Evolutionary conservation across 2,113 vertebrate species (phyloP), one percentile per base, ranked within the genome.

Genomic region (Sprattus sprattus): DNA sequence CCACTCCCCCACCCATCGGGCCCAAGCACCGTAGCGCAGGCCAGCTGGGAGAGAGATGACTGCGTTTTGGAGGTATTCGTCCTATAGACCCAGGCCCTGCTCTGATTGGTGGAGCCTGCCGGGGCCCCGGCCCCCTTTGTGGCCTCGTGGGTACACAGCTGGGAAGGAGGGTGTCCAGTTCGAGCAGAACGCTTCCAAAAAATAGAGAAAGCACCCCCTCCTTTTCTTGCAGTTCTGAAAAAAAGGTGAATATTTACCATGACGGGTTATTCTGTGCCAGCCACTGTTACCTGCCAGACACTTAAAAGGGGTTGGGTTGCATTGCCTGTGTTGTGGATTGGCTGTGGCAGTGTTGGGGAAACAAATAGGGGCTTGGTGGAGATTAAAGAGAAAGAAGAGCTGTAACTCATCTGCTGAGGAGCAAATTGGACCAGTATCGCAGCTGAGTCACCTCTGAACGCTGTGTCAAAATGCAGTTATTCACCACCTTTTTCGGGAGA

Each of bases 1-100:
- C 0, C 3, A 32, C 71, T 78, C 25, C 25, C 54, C 83, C 32
- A 81, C 87, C 87, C 80, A 87, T 78, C 5, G 60, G 6, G 20
- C 60, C 7, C 60, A n/a, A 64, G 60, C 20, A 64, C 60, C 7
- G 60, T 64, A 78, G 9, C 4, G 71, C 28, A 18, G 84, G 86
- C 87, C 92, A 91, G 91, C 92, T 93, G 91, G 91, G 90, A 91
- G 90, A 18, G 32, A 88, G 89, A 93, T 93, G 93, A 94, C 93
- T 88, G 86, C 90, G 91, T 22, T 88, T 89, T 88, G 87, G 87
- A 92, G 91, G 92, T 94, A 95, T 94, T 92, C 92, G 90, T 93
- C 93, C 92, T 91, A 84, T 86, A 91, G 92, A 84, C 82, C 85
- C 39, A 82, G 85, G 89, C 28, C 25, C 90, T 88, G 88, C 88